Percentiles rank a stretch among this genome's conserved stretches.
phyloP scores from a whole-genome alignment of 2,113 vertebrate species.

The Eurystomus gularis region DNA sequence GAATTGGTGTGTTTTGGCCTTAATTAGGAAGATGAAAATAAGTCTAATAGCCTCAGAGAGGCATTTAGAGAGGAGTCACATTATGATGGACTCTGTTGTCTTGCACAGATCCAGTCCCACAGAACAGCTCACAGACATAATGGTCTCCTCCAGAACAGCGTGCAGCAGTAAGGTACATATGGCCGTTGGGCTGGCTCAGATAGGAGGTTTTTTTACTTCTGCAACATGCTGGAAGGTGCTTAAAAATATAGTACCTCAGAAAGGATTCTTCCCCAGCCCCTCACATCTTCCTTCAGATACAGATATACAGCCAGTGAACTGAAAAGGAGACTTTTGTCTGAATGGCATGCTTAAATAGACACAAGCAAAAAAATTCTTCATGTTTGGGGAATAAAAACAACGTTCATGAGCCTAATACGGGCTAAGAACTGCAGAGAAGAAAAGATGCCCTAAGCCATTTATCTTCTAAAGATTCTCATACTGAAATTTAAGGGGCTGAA shows the following conservation, averaged over 20 bases:
- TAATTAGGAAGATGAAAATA: neutral
- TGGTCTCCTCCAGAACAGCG: neutral
- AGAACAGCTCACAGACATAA: no score
- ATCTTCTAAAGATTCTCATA: slow-evolving; percentile 34
- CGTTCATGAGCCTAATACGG: neutral
- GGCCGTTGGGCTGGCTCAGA: neutral
- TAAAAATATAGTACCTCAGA: neutral
- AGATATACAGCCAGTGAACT: neutral
- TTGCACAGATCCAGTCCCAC: neutral
- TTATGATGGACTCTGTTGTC: neutral
- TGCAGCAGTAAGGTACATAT: neutral
- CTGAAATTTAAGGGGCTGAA: slow-evolving; percentile 49
- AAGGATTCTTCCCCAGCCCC: neutral
- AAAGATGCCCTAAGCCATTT: slow-evolving; percentile 21
- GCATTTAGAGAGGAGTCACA: neutral
- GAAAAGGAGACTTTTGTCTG: neutral
- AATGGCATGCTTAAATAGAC: neutral
- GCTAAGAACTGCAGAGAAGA: slow-evolving; percentile 16
- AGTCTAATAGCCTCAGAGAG: neutral
- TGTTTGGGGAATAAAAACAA: neutral
- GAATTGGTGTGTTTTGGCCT: neutral
- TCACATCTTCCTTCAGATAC: neutral
- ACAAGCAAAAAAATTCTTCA: neutral
- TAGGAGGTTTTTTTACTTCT: neutral
- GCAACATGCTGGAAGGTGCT: neutral